Evolutionary conservation across 2,113 vertebrate species (phyloP), one percentile per base, ranked within the genome.

Genomic region (Mobula birostris): DNA sequence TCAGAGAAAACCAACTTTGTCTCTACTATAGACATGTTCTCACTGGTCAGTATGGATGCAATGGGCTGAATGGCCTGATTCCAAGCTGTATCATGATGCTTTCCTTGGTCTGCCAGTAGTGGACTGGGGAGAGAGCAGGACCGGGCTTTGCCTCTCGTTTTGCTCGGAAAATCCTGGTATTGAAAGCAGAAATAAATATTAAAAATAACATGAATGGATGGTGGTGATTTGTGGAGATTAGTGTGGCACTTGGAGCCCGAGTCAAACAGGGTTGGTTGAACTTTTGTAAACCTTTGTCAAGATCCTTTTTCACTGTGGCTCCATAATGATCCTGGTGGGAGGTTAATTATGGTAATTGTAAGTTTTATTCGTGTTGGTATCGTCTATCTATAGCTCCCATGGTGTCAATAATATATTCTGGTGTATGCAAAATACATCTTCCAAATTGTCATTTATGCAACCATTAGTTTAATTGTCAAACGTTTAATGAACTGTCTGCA

Each of bases 331-430:
- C 70, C 91, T 29, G 40, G 91, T 76, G 91, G 68, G 40, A 93
- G 70, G 40, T 93, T 93, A 93, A 93, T 93, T 74, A 76, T 74
- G 91, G 21, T 93, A 93, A 93, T 93, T 56, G 70, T 9, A n/a
- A 29, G 68, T 56, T 93, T 74, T 74, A 40, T 32, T 66, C 58
- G 27, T 93, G 91, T 93, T 76, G 91, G 74, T 29, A 56, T 56
- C 29, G 36, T 93, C 66, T 93, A 48, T 72, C 32, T 72, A 32
- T 36, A 74, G 70, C 21, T 48, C 72, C 24, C 29, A 32, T 56
- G 24, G 48, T 93, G 70, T 74, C 91, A 93, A 76, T 93, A 74
- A 93, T 29, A 29, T 56, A 40, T 29, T 17, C 68, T 29, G 11
- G 24, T 66, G 61, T 68, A 90, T 88, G 58, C 14, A 90, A 90